Evolutionary conservation across 1,140 invertebrate species (phyloP).

Genomic region (Drosophila truncata): DNA sequence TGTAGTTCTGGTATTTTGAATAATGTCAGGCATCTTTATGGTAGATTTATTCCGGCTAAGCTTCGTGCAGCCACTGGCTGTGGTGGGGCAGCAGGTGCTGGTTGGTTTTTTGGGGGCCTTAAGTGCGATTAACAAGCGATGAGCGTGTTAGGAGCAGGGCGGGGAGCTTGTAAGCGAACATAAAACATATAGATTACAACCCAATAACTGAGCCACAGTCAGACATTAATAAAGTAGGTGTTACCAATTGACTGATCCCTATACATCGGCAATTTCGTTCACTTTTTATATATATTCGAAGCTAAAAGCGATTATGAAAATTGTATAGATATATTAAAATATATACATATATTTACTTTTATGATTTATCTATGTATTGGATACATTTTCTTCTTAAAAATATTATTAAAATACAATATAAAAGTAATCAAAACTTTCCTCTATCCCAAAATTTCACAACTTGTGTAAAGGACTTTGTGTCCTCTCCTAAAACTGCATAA

Average conservation of each 20-base stretch:
- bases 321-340: background rate
- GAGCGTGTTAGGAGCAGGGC: constrained; percentile 4
- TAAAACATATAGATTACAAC: constrained; percentile 28
- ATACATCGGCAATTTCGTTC: background rate
- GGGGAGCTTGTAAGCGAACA: constrained; percentile 1
- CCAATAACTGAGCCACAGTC: constrained; percentile 2
- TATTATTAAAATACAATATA: too few species aligned
- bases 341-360: too few species aligned
- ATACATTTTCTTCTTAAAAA: too few species aligned
- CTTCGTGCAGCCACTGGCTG: constrained; percentile 18
- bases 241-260: background rate
- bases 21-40: constrained; percentile 74
- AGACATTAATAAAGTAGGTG: constrained; percentile 5
- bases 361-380: too few species aligned
- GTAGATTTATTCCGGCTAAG: constrained; percentile 64
- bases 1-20: constrained; percentile 74
- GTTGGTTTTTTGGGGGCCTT: constrained; percentile 26
- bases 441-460: background rate
- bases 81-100: constrained; percentile 48
- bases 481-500: background rate
- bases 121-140: constrained; percentile 53
- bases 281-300: background rate
- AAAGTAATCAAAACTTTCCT: too few species aligned
- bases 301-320: background rate
- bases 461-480: background rate